phyloP scores from a whole-genome alignment of 2,888 invertebrate species.

The Phengaris arion region DNA sequence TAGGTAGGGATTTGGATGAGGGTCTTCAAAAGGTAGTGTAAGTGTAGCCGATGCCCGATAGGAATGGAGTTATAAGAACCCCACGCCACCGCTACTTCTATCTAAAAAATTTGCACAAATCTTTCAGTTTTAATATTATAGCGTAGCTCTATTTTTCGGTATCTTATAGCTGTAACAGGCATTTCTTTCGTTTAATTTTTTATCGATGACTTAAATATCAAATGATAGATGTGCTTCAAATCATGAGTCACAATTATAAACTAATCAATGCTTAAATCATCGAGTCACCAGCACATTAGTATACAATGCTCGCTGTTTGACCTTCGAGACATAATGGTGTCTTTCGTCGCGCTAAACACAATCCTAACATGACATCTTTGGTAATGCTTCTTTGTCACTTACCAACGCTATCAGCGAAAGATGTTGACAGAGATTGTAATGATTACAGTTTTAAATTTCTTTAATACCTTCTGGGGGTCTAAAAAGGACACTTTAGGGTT shows the following conservation, averaged over 20 bases:
- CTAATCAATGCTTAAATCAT: constrained; percentile 20
- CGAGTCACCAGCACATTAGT: constrained; percentile 16
- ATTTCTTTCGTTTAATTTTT: neutral
- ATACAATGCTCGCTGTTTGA: neutral
- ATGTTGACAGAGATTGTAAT: too few species aligned
- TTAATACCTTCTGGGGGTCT: too few species aligned
- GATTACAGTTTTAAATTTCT: too few species aligned
- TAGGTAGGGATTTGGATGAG: too few species aligned
- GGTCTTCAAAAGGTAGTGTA: too few species aligned
- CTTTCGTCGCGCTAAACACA: neutral
- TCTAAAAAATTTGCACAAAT: too few species aligned
- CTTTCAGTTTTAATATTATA: too few species aligned
- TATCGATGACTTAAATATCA: neutral
- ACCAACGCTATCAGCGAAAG: neutral
- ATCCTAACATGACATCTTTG: neutral
- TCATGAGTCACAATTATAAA: constrained; percentile 20
- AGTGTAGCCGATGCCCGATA: too few species aligned
- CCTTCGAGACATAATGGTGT: constrained; percentile 17
- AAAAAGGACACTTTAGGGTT: too few species aligned
- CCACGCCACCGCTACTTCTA: too few species aligned
- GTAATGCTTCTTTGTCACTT: neutral
- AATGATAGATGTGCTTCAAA: constrained; percentile 13
- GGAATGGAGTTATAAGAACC: too few species aligned
- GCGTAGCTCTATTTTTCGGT: neutral
- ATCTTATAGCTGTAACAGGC: neutral